phyloP scores from a whole-genome alignment of 2,113 vertebrate genomes.

The Centropristis striata region DNA sequence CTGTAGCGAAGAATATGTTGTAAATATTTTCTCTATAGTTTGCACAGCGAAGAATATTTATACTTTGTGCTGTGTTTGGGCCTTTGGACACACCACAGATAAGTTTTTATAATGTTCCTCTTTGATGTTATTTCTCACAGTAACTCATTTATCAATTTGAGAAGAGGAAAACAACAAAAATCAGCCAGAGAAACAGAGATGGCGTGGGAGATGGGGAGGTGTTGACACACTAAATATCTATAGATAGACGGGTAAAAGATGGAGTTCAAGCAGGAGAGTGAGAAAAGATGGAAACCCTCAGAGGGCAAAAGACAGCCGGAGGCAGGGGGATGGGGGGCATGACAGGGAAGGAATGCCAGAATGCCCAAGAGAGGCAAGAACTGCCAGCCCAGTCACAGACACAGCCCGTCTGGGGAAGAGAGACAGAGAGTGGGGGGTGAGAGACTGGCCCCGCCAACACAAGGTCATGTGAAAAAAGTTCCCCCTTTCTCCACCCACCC shows the following conservation, averaged over 20 bases:
- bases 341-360: conserved; percentile 89
- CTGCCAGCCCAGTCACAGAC: conserved; percentile 89
- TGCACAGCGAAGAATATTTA: not conserved
- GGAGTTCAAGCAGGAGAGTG: conserved; percentile 33
- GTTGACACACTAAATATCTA: conserved; percentile 21
- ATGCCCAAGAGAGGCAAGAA: conserved; percentile 91
- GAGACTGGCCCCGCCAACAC: conserved; percentile 69
- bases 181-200: conserved; percentile 9
- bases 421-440: conserved; percentile 62
- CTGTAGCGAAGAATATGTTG: not conserved
- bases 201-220: conserved; percentile 17
- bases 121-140: conserved; percentile 13
- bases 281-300: conserved; percentile 67
- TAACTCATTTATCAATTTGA: not conserved
- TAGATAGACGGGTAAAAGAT: conserved; percentile 51
- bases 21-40: not conserved
- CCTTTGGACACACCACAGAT: not conserved
- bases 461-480: conserved; percentile 84
- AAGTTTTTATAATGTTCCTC: not conserved
- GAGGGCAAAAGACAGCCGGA: conserved; percentile 75
- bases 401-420: conserved; percentile 85
- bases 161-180: not conserved
- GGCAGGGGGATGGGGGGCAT: conserved; percentile 69
- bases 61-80: too few relatives aligned
- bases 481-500: conserved; percentile 62